These are phyloP conservation scores for Octodon degus DNA, from an alignment of 2,113 vertebrate genomes.

Conservation along the genomic window DNA sequence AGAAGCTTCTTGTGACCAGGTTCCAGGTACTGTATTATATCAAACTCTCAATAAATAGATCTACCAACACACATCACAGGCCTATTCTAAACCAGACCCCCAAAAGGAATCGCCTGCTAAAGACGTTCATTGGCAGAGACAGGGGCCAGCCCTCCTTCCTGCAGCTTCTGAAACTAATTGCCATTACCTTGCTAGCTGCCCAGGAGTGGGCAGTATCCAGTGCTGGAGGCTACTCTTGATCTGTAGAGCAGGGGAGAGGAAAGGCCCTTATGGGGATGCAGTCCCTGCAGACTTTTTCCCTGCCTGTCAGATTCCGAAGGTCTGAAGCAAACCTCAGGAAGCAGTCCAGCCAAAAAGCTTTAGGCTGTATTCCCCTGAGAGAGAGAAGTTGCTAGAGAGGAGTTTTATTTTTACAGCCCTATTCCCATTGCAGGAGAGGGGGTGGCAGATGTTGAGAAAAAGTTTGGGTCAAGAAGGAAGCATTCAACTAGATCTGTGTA, in stretches of 20 bases:
- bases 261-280: constrained; percentile 74
- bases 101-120: not conserved
- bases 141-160: not conserved
- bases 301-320: constrained; percentile 85
- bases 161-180: not conserved
- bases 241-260: constrained; percentile 31
- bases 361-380: constrained; percentile 73
- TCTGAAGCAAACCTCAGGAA: constrained; percentile 84
- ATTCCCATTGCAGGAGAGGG: not conserved
- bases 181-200: not conserved
- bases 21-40: not conserved
- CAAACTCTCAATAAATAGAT: constrained; percentile 6
- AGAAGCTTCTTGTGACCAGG: not conserved
- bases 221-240: not conserved
- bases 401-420: constrained; percentile 74
- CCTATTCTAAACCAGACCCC: not conserved
- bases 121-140: not conserved
- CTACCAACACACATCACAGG: not conserved
- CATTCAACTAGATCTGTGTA: not conserved
- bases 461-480: constrained; percentile 29
- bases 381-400: not conserved
- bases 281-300: constrained; percentile 78
- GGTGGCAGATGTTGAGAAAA: not conserved
- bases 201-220: constrained; percentile 13
- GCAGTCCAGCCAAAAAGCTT: constrained; percentile 72